phyloP scores from a whole-genome alignment of 2,888 invertebrate species.

The Mimumesa dahlbomi region DNA sequence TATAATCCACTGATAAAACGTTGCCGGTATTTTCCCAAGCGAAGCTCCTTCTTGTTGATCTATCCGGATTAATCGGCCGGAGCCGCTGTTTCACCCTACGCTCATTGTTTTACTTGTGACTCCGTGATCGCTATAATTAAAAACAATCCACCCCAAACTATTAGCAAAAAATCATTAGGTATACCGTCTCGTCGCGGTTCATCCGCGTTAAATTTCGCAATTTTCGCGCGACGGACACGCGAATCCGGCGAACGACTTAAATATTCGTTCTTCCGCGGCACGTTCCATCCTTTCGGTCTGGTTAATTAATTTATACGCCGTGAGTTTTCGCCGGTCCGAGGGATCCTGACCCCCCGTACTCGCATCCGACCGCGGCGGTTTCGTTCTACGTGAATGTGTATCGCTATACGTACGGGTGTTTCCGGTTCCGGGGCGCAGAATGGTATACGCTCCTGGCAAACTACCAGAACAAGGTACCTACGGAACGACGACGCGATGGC shows the following conservation, averaged over 20 bases:
- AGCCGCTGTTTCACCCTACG: neutral
- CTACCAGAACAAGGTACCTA: slow-evolving; percentile 70
- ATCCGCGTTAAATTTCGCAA: no score
- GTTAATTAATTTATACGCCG: slow-evolving; percentile 48
- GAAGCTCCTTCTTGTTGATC: neutral
- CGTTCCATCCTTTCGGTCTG: neutral
- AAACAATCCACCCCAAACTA: no score
- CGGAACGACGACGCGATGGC: slow-evolving; percentile 61
- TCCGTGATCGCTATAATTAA: neutral
- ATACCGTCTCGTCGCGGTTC: no score
- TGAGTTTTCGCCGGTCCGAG: slow-evolving; percentile 9
- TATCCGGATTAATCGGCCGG: neutral
- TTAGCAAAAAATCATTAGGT: no score
- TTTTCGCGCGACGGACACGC: no score
- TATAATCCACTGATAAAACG: slow-evolving; percentile 8
- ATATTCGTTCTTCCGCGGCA: neutral
- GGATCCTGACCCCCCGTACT: slow-evolving; percentile 13
- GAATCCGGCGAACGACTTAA: no score
- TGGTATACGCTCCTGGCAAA: slow-evolving; percentile 71
- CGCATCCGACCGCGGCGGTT: neutral
- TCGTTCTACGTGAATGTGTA: slow-evolving; percentile 42
- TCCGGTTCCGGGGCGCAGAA: slow-evolving; percentile 70
- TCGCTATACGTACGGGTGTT: slow-evolving; percentile 45
- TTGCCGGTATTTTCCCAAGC: slow-evolving; percentile 4
- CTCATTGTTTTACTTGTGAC: neutral